Evolutionary conservation across 1,140 invertebrate species (phyloP).

Genomic region (Aphaenogaster ashmeadi): DNA sequence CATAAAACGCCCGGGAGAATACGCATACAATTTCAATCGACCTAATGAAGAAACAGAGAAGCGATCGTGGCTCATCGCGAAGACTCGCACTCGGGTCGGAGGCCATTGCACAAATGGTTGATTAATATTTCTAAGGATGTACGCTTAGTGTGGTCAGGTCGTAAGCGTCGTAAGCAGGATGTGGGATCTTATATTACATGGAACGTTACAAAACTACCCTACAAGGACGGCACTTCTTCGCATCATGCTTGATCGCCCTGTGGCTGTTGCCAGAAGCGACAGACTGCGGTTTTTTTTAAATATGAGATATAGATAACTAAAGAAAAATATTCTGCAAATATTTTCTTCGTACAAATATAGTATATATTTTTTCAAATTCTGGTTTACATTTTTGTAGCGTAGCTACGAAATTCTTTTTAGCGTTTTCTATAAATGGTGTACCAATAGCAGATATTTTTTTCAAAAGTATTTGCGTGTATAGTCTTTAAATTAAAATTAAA

Average conservation of each 20-base stretch:
- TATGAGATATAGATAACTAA: background rate
- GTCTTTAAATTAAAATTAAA: background rate
- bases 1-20: conserved; percentile 26
- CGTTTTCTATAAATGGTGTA: background rate
- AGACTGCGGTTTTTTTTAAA: background rate
- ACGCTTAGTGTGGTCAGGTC: conserved; percentile 3
- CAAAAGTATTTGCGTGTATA: background rate
- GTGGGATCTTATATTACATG: background rate
- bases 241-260: background rate
- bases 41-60: conserved; percentile 38
- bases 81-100: conserved; percentile 17
- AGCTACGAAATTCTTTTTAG: background rate
- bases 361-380: background rate
- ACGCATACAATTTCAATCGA: conserved; percentile 11
- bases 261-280: background rate
- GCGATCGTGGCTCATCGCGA: background rate
- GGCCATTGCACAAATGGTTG: conserved; percentile 44
- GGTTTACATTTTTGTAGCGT: background rate
- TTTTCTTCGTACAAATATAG: background rate
- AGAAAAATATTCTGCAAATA: background rate
- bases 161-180: conserved; percentile 13
- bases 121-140: conserved; percentile 51
- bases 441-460: background rate
- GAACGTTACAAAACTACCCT: conserved; percentile 37
- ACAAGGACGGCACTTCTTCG: conserved; percentile 29